Evolutionary conservation across 2,113 vertebrate genomes (phyloP).

Genomic region (Cervus canadensis): DNA sequence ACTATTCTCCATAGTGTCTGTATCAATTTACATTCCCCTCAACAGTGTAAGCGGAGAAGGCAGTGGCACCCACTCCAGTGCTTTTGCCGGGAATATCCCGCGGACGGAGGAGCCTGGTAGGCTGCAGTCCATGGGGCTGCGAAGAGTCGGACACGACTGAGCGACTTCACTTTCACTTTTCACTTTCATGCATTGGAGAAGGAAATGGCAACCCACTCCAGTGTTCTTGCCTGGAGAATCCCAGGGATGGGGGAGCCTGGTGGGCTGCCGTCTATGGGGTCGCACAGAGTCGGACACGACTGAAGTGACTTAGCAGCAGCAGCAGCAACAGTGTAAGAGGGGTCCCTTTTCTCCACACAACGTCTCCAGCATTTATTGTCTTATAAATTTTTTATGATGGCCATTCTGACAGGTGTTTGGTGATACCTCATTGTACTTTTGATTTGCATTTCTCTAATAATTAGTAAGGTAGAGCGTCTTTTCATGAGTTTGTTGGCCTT

Average conservation of each 20-base stretch:
- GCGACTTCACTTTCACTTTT: too few species aligned
- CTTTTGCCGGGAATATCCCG: too few species aligned
- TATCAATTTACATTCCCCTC: not conserved
- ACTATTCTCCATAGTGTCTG: not conserved
- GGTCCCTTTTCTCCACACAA: not conserved
- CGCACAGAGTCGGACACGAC: too few species aligned
- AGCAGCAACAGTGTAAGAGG: not conserved
- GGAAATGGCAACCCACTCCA: too few species aligned
- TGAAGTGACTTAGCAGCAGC: not conserved
- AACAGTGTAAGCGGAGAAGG: not conserved
- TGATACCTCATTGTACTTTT: not conserved
- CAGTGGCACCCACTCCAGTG: too few species aligned
- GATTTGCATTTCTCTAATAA: not conserved
- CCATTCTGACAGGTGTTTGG: not conserved
- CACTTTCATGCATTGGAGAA: too few species aligned
- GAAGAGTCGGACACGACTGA: too few species aligned
- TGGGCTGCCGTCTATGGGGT: too few species aligned
- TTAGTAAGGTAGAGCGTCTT: not conserved
- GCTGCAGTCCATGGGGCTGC: too few species aligned
- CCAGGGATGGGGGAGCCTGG: too few species aligned
- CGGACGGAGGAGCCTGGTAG: too few species aligned
- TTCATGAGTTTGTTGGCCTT: not conserved
- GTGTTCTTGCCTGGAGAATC: too few species aligned
- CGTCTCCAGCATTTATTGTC: not conserved
- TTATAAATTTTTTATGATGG: not conserved